Evolutionary conservation across 2,888 invertebrate genomes (phyloP).

Genomic region (Stenoptilia bipunctidactyla): DNA sequence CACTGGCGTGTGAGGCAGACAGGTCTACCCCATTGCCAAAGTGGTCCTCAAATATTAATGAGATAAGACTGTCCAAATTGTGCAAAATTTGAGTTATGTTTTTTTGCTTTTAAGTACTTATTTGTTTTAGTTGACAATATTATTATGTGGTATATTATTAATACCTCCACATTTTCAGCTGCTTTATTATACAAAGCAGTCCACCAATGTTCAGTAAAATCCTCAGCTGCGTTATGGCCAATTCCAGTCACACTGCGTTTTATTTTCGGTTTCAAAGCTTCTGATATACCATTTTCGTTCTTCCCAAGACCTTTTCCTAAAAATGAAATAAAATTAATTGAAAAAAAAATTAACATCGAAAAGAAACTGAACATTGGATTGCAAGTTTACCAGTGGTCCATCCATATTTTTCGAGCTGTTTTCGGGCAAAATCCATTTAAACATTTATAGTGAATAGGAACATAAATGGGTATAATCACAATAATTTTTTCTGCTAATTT

Average conservation of each 20-base stretch:
- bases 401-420: slow-evolving; percentile 81
- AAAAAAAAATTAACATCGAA: not conserved
- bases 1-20: too few species aligned
- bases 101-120: too few species aligned
- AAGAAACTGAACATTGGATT: not conserved
- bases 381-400: slow-evolving; percentile 69
- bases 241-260: slow-evolving; percentile 85
- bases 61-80: too few species aligned
- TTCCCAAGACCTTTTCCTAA: slow-evolving; percentile 88
- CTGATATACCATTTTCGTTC: slow-evolving; percentile 81
- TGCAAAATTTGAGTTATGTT: too few species aligned
- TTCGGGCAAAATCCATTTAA: slow-evolving; percentile 80
- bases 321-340: slow-evolving; percentile 9
- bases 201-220: slow-evolving; percentile 90
- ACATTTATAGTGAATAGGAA: too few species aligned
- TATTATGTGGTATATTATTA: too few species aligned
- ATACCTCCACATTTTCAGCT: slow-evolving; percentile 74
- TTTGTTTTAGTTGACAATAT: too few species aligned
- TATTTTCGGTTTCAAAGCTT: slow-evolving; percentile 82
- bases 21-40: too few species aligned
- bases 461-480: too few species aligned
- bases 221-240: slow-evolving; percentile 80
- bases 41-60: too few species aligned
- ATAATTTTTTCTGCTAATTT: too few species aligned
- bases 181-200: slow-evolving; percentile 82